Evolutionary conservation across 1,140 invertebrate genomes (phyloP).

Genomic region (Pantala flavescens): DNA sequence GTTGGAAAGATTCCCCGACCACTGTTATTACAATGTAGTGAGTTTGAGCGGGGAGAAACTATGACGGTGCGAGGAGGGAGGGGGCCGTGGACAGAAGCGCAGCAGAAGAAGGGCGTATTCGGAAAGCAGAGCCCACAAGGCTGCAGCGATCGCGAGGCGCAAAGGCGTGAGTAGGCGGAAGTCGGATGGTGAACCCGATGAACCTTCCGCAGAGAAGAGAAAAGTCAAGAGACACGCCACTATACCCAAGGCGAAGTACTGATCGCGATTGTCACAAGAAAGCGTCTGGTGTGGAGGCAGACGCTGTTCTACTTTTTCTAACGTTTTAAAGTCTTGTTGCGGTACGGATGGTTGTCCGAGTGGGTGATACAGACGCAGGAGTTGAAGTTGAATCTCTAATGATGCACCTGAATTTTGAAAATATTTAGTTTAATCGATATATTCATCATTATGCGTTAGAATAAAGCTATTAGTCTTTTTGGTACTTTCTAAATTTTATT

Average conservation of each 20-base stretch:
- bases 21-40: conserved; percentile 86
- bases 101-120: neutral
- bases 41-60: conserved; percentile 76
- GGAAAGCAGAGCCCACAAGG: neutral
- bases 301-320: too few species aligned
- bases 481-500: too few species aligned
- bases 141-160: neutral
- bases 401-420: neutral
- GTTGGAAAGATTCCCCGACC: conserved; percentile 82
- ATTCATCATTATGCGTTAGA: too few species aligned
- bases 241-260: neutral
- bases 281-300: neutral
- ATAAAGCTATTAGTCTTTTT: too few species aligned
- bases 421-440: too few species aligned
- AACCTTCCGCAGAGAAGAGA: neutral
- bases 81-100: neutral
- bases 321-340: neutral
- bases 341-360: neutral
- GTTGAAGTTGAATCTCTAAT: neutral
- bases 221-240: neutral
- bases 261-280: neutral
- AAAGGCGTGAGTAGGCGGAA: neutral
- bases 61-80: conserved; percentile 29
- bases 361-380: neutral
- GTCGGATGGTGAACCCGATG: neutral